These are phyloP conservation scores for Mimumesa dahlbomi DNA, from an alignment of 2,888 invertebrate species.

Conservation along the genomic window DNA sequence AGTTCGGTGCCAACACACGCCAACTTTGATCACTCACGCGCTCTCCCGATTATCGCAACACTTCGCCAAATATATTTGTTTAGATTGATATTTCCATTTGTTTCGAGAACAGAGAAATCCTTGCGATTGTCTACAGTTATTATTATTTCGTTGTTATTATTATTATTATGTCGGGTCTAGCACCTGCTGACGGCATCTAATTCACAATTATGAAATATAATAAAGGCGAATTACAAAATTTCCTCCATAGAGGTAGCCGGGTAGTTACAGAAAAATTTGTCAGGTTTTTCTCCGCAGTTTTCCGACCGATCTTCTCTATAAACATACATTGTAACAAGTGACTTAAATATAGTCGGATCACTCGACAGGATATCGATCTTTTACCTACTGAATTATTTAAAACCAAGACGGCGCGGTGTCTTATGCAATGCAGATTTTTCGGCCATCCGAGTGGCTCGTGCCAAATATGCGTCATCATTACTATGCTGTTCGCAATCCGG, in stretches of 20 bases:
- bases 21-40: slow-evolving; percentile 46
- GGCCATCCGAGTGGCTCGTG: slow-evolving; percentile 17
- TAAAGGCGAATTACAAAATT: no score
- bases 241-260: no score
- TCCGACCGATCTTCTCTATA: slow-evolving; percentile 13
- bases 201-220: no score
- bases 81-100: no score
- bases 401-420: slow-evolving; percentile 3
- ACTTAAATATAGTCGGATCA: slow-evolving; percentile 1
- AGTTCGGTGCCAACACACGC: slow-evolving; percentile 48
- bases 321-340: neutral
- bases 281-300: no score
- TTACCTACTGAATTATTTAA: slow-evolving; percentile 30
- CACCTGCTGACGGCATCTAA: no score
- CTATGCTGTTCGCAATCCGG: slow-evolving; percentile 24
- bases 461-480: slow-evolving; percentile 46
- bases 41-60: slow-evolving; percentile 40
- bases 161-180: no score
- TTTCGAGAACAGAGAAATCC: no score
- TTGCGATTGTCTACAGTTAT: no score
- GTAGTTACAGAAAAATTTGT: no score
- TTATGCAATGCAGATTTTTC: slow-evolving; percentile 42
- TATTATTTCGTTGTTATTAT: no score
- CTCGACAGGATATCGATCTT: slow-evolving; percentile 9
- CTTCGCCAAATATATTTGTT: slow-evolving; percentile 24